Percentiles rank a stretch among this genome's conserved stretches.
These are phyloP conservation scores for Heliconius ethilla DNA, from an alignment of 2,888 invertebrate genomes.

Conservation along the genomic window DNA sequence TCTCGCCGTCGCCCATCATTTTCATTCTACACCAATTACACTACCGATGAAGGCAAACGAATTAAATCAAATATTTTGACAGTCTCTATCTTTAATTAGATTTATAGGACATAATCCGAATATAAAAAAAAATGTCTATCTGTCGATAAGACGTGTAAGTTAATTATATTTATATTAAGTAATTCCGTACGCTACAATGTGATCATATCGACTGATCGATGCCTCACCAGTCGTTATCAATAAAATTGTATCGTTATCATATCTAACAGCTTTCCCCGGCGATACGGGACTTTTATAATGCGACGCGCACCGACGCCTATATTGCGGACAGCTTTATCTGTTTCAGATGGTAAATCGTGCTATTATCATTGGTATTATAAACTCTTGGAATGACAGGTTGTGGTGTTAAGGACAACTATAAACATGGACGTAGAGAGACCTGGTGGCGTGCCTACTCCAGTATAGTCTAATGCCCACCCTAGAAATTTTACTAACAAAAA, in stretches of 20 bases:
- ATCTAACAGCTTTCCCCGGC: slow-evolving; percentile 79
- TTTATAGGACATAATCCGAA: slow-evolving; percentile 45
- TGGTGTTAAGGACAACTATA: slow-evolving; percentile 45
- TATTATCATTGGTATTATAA: slow-evolving; percentile 52
- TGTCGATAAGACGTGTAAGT: slow-evolving; percentile 50
- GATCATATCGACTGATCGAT: slow-evolving; percentile 78
- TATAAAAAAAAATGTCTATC: slow-evolving; percentile 50
- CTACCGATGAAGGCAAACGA: background rate
- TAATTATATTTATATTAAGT: slow-evolving; percentile 34
- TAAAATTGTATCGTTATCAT: slow-evolving; percentile 80
- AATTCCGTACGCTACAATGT: slow-evolving; percentile 41
- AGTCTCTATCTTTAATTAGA: slow-evolving; percentile 43
- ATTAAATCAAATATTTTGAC: slow-evolving; percentile 39
- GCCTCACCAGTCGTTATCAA: slow-evolving; percentile 75
- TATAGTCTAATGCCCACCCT: no score
- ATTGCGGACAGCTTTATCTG: slow-evolving; percentile 69
- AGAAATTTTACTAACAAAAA: no score
- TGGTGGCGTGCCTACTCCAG: no score
- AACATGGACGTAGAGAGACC: no score
- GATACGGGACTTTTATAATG: slow-evolving; percentile 77
- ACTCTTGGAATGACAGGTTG: slow-evolving; percentile 66
- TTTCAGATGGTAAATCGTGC: slow-evolving; percentile 60
- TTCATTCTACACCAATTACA: slow-evolving; percentile 64
- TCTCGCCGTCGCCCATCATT: slow-evolving; percentile 82
- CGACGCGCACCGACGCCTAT: slow-evolving; percentile 62